A percentile compares a stretch with the other conserved stretches of the same genome.
Evolutionary conservation across 2,113 vertebrate species (phyloP).

Genomic region (Zonotrichia leucophrys): DNA sequence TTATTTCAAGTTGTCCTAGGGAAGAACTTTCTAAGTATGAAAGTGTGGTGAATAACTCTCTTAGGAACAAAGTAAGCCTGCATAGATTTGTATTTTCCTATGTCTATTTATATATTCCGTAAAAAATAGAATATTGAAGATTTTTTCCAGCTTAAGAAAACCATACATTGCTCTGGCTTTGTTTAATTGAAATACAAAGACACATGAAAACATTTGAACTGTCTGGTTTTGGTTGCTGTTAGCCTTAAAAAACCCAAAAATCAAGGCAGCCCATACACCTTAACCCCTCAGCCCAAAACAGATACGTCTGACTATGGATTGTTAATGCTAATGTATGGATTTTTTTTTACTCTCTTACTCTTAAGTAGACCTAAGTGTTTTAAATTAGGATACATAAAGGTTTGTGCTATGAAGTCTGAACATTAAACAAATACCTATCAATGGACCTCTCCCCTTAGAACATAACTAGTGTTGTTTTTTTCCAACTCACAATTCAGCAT

Average conservation of each 20-base stretch:
- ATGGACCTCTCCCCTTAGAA: background rate
- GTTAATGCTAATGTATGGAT: background rate
- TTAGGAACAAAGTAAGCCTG: background rate
- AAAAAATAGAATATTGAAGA: fast-evolving
- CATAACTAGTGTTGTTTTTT: background rate
- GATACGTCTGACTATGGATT: background rate
- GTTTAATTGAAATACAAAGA: background rate
- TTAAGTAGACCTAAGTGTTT: background rate
- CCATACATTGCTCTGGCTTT: background rate
- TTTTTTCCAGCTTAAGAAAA: background rate
- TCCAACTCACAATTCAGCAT: background rate
- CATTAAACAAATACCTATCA: background rate
- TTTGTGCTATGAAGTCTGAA: background rate
- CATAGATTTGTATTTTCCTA: background rate
- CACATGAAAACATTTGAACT: background rate
- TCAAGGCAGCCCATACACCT: too few species aligned
- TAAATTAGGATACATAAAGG: background rate
- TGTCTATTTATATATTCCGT: background rate
- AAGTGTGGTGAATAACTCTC: background rate
- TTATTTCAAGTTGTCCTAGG: background rate
- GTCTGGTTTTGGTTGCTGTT: background rate
- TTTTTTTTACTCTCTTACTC: background rate
- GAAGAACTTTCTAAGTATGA: background rate
- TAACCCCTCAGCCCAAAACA: background rate
- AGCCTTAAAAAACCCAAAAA: background rate